Conservation (phyloP, 2,113 vertebrate genomes). For the Elanus axillaris region DNA sequence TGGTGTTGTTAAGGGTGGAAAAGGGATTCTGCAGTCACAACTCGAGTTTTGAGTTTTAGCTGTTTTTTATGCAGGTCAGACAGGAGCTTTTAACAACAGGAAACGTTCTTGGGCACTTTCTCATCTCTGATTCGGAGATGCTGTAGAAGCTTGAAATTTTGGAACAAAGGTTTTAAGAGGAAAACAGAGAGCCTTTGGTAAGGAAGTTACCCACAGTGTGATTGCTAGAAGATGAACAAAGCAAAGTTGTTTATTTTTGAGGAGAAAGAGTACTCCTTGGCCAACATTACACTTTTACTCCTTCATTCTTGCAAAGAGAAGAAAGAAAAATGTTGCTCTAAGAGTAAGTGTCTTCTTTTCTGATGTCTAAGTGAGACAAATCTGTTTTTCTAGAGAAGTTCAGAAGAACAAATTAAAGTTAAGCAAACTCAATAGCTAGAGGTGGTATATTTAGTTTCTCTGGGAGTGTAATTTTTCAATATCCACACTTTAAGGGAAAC, state of each 20-base stretch:
- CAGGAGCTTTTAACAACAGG: background rate
- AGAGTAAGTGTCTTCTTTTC: background rate
- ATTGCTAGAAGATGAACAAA: background rate
- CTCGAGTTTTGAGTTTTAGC: background rate
- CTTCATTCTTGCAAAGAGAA: background rate
- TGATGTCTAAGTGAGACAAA: background rate
- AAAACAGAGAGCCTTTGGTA: background rate
- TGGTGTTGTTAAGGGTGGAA: background rate
- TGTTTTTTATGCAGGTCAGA: background rate
- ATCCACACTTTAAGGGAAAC: background rate
- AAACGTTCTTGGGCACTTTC: background rate
- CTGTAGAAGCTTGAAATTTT: background rate
- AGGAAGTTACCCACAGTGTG: background rate
- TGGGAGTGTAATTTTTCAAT: background rate
- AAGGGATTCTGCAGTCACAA: background rate
- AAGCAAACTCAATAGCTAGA: background rate
- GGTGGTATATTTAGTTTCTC: background rate
- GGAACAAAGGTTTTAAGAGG: background rate
- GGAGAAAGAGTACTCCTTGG: background rate
- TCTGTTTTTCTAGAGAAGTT: background rate
- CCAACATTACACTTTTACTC: background rate
- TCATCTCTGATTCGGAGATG: background rate
- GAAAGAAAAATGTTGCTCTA: background rate
- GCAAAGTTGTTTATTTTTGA: background rate
- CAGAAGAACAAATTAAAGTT: background rate